Base-by-base conservation (phyloP, 2,888 invertebrate genomes). In the Cremastinae sp. region DNA sequence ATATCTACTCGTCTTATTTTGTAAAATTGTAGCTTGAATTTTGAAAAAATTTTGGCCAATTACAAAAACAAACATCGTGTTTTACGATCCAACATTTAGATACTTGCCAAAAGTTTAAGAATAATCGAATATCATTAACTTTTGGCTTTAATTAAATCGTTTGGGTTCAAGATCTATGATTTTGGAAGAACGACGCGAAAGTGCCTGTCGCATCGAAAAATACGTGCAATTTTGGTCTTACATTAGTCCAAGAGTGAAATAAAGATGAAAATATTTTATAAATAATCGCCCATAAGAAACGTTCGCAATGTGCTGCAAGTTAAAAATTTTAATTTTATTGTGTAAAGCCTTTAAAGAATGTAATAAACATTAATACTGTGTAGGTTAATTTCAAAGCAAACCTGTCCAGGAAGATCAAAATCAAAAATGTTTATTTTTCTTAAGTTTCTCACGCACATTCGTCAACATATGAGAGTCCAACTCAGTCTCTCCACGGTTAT, bases 301-400 rank as follows among this genome's bases (percentile, higher is more conserved):
- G 20, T 68, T 64, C 47, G 41, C 34, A 54, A 68, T 28, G 49
- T 47, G 65, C 69, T 59, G 16, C 5, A 28, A 28, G n/a, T n/a
- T n/a, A n/a, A n/a, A n/a, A n/a, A n/a, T n/a, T n/a, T n/a, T 70
- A 73, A 64, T 64, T 76, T 76, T 76, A 73, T 73, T 47, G 59
- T 76, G 76, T 76, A 76, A 73, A 76, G 53, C 64, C 62, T 66
- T 69, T 74, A 75, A 78, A 75, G 69, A 79, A 78, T 78, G 65
- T 79, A 79, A 78, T 79, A 79, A 78, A 77, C 53, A 75, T 64
- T 62, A 58, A 12, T 65, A 71, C 38, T 62, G 38, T 59, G 64
- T 68, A 61, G 71, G 49, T 38, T 53, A 54, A 54, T n/a, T n/a
- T n/a, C n/a, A n/a, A n/a, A n/a, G n/a, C n/a, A n/a, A n/a, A n/a